These are phyloP conservation scores for Euborellia annulipes DNA, from an alignment of 1,140 invertebrate species.

Conservation along the genomic window DNA sequence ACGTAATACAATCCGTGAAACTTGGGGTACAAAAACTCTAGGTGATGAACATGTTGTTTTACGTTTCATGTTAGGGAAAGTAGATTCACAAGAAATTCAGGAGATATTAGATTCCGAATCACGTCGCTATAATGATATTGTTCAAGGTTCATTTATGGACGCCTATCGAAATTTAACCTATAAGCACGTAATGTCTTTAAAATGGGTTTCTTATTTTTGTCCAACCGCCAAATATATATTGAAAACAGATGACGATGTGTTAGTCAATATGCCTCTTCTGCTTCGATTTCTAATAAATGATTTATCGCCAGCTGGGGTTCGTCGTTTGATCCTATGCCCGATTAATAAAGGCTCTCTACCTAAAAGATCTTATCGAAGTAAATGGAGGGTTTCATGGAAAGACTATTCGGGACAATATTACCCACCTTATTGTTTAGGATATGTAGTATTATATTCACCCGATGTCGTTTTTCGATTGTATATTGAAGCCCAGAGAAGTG, in stretches of 20 bases:
- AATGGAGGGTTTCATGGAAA: constrained; percentile 54
- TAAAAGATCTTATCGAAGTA: constrained; percentile 40
- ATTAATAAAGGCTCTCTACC: constrained; percentile 25
- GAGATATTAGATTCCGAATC: constrained; percentile 40
- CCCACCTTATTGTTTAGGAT: constrained; percentile 58
- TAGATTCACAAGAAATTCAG: constrained; percentile 28
- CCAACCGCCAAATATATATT: constrained; percentile 49
- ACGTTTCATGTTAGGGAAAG: constrained; percentile 52
- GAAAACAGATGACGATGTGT: constrained; percentile 66
- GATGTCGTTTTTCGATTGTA: constrained; percentile 51
- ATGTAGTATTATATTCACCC: constrained; percentile 53
- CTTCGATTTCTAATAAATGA: constrained; percentile 39
- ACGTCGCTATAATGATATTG: constrained; percentile 43
- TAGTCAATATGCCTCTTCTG: constrained; percentile 51
- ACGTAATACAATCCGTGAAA: constrained; percentile 42
- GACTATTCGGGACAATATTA: constrained; percentile 50
- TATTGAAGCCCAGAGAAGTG: constrained; percentile 36
- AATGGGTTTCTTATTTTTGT: constrained; percentile 55
- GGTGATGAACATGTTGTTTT: constrained; percentile 29
- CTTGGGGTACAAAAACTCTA: constrained; percentile 42
- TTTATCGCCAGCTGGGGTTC: constrained; percentile 37
- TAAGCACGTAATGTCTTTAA: constrained; percentile 72
- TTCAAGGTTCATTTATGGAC: constrained; percentile 65
- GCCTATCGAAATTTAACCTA: constrained; percentile 73
- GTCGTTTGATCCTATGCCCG: constrained; percentile 41